phyloP scores from a whole-genome alignment of 2,888 invertebrate genomes.

The Steinernema scapterisci region DNA sequence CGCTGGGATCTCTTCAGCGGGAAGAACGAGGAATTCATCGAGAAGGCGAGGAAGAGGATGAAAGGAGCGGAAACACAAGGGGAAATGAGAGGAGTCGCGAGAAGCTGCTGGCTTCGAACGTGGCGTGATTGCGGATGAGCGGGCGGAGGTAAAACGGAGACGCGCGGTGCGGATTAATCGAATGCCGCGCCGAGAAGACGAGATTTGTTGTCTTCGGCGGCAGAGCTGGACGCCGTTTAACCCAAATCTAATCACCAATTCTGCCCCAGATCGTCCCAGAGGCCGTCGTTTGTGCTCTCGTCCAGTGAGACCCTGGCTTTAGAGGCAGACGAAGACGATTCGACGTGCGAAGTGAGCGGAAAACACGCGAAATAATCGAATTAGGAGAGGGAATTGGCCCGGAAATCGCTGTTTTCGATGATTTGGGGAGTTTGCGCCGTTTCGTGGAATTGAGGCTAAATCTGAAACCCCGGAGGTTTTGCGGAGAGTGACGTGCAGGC shows the following conservation, averaged over 20 bases:
- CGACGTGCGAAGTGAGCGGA: slow-evolving; percentile 7
- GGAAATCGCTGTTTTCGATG: no score
- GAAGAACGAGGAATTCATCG: neutral
- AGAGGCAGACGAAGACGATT: neutral
- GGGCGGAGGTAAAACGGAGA: slow-evolving; percentile 19
- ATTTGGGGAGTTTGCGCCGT: no score
- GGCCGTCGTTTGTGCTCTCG: neutral
- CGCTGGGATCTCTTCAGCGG: slow-evolving; percentile 11
- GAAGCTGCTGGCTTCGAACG: neutral
- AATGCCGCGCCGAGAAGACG: slow-evolving; percentile 22
- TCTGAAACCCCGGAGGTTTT: no score
- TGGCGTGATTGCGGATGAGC: slow-evolving; percentile 10
- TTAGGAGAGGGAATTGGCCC: neutral
- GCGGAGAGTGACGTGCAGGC: no score
- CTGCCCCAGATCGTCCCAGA: neutral
- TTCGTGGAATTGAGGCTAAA: no score
- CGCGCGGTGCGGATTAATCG: slow-evolving; percentile 23
- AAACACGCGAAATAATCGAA: slow-evolving; percentile 26
- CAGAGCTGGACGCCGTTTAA: slow-evolving; percentile 2
- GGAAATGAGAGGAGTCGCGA: neutral
- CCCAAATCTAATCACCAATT: slow-evolving; percentile 29
- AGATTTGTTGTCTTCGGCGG: slow-evolving; percentile 22
- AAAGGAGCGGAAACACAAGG: neutral
- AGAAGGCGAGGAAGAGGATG: neutral
- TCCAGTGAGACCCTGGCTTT: no score